Base-by-base conservation (phyloP, 2,113 vertebrate species). In the Plotosus lineatus region DNA sequence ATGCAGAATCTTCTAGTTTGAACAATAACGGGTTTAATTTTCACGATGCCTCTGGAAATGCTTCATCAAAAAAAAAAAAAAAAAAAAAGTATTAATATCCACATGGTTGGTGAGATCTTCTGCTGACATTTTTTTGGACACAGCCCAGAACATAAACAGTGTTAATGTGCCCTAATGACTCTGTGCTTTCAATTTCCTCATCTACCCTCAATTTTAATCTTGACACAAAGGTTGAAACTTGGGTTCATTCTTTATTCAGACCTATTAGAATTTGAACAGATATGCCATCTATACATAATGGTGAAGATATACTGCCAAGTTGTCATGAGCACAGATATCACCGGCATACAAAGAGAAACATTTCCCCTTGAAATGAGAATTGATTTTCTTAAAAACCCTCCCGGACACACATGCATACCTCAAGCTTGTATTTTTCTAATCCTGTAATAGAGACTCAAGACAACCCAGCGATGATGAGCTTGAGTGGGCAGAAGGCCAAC, bases 341-440 rank as follows among this genome's bases (percentile, higher is more conserved):
- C 61, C 60, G 10, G 83, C 89, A 89, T 79, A 21, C 82, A 86
- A 89, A 92, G 89, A 91, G 82, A 89, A 92, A 91, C 90, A 89
- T 88, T 89, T 91, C 84, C 86, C 83, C 11, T 88, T 38, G 40
- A 89, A 91, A 91, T 90, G 86, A 90, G 88, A 92, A 92, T 92
- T 87, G 90, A 90, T 92, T 91, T 92, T 90, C 83, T 81, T 87
- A 68, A 85, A 80, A 65, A 76, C 65, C 60, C 46, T 31, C 10
- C 31, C 26, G 14, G 68, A 48, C 26, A 71, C 12, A 21, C 44
- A n/a, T n/a, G 7, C 21, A 53, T 26, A 75, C 23, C 7, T 75
- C 60, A 26, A 60, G 28, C 78, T 66, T 23, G 75, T 86, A 89
- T 89, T 91, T 90, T 90, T 84, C 28, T 9, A 72, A 85, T 89